A percentile compares a stretch with the other conserved stretches of the same genome.
phyloP scores from a whole-genome alignment of 2,113 vertebrate species.

The Podiceps cristatus region DNA sequence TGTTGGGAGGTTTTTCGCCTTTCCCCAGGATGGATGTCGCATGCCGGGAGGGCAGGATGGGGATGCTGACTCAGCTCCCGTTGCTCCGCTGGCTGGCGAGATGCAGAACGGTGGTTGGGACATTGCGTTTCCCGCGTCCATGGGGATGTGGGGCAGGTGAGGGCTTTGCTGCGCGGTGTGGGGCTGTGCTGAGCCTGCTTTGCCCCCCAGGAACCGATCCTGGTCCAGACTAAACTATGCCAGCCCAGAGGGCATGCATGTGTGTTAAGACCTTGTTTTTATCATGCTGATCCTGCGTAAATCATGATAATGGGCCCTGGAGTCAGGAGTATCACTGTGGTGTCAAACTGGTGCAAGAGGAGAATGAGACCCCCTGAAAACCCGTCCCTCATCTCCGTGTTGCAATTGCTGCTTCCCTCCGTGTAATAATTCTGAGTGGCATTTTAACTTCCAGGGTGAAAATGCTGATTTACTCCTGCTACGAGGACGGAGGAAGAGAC shows the following conservation, averaged over 20 bases:
- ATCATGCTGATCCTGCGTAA: not conserved
- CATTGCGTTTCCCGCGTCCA: rapidly evolving
- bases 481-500: not conserved
- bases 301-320: not conserved
- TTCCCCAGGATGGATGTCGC: not conserved
- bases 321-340: not conserved
- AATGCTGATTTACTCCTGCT: not conserved
- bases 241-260: not conserved
- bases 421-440: not conserved
- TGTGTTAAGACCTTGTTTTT: not conserved
- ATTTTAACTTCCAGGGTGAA: not conserved
- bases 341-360: not conserved
- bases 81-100: not conserved
- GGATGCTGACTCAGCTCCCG: slow-evolving; percentile 36
- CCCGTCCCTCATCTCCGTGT: rapidly evolving
- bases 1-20: not conserved
- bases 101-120: too few species aligned
- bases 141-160: not conserved
- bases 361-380: not conserved
- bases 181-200: not conserved
- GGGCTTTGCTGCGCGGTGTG: not conserved
- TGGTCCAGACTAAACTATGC: not conserved
- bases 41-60: not conserved
- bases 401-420: not conserved
- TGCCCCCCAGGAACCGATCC: not conserved